Conservation (phyloP, 2,113 vertebrate species). For the Carassius carassius region DNA sequence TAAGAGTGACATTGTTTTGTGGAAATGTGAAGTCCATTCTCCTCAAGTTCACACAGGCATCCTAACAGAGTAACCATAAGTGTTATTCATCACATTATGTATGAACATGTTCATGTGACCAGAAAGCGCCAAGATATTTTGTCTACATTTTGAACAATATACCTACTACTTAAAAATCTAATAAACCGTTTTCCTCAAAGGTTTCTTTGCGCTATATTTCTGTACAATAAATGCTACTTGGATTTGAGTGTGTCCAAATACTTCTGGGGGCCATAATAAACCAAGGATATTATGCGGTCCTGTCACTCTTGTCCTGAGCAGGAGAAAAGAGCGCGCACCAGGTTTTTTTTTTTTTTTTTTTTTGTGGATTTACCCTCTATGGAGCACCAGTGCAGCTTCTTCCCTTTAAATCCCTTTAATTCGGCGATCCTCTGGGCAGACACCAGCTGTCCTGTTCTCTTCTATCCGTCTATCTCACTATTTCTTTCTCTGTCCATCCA, state of each 20-base stretch:
- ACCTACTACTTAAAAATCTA: background rate
- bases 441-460: conserved; percentile 70
- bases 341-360: conserved; percentile 1
- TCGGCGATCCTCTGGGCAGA: conserved; percentile 72
- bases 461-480: conserved; percentile 54
- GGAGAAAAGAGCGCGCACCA: conserved; percentile 15
- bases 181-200: background rate
- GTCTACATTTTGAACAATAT: background rate
- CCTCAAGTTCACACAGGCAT: background rate
- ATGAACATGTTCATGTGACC: background rate
- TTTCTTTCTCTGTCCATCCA: background rate
- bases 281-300: background rate
- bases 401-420: conserved; percentile 63
- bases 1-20: background rate
- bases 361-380: conserved; percentile 26
- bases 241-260: background rate
- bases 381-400: conserved; percentile 30
- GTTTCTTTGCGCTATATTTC: background rate
- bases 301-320: background rate
- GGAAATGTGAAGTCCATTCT: background rate
- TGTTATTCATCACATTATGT: background rate
- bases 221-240: background rate
- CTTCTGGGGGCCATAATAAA: background rate
- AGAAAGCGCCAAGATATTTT: background rate
- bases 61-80: background rate